Conservation (phyloP, 2,888 invertebrate species). For the Phortica magna region DNA sequence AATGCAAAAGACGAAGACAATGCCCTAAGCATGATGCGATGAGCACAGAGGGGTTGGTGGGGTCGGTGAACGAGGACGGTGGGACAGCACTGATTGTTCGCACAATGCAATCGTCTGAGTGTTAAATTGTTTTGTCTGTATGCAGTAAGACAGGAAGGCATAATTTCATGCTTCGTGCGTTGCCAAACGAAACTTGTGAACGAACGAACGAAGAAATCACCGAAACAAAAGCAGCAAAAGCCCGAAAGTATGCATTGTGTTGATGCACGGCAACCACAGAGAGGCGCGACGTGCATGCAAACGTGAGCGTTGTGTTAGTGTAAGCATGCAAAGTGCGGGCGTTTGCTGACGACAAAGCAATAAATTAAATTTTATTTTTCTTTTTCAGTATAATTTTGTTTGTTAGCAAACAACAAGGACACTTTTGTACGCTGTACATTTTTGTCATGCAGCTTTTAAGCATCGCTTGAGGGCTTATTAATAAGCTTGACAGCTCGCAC, state of each 20-base stretch:
- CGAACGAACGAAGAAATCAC: neutral
- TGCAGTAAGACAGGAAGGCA: slow-evolving; percentile 70
- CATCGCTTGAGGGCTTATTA: neutral
- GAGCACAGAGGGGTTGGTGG: no score
- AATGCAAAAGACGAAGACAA: slow-evolving; percentile 47
- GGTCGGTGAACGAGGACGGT: neutral
- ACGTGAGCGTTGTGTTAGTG: no score
- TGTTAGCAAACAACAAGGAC: no score
- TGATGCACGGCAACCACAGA: no score
- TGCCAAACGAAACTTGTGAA: neutral
- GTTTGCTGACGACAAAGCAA: no score
- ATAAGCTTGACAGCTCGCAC: neutral
- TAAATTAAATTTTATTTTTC: no score
- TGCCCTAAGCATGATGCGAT: slow-evolving; percentile 63
- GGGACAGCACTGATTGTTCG: no score
- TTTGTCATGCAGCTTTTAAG: neutral
- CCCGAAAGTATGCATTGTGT: slow-evolving; percentile 53
- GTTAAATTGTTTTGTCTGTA: slow-evolving; percentile 70
- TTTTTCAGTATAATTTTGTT: no score
- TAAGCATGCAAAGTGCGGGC: no score
- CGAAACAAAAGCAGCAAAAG: slow-evolving; percentile 52
- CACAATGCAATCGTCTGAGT: slow-evolving; percentile 47
- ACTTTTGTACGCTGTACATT: no score
- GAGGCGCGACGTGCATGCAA: no score
- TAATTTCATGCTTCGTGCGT: slow-evolving; percentile 66